phyloP scores from a whole-genome alignment of 2,113 vertebrate species.

The Scomber scombrus region DNA sequence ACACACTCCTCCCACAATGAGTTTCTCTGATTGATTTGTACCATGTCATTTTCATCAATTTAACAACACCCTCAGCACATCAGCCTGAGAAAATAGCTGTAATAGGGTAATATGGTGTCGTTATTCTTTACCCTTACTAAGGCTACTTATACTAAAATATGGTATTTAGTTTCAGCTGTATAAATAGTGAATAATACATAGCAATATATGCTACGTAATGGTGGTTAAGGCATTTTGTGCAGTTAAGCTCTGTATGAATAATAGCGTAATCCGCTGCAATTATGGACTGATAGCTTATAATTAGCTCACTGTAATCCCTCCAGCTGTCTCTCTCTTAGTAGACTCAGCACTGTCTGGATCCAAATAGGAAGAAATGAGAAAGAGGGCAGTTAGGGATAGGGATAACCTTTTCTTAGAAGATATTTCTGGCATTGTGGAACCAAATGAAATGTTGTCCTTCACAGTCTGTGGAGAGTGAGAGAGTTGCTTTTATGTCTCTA shows the following conservation, averaged over 20 bases:
- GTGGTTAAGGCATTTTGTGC: slow-evolving; percentile 57
- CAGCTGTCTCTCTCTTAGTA: slow-evolving; percentile 62
- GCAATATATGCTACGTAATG: slow-evolving; percentile 48
- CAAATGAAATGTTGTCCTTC: slow-evolving; percentile 53
- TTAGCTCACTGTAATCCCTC: slow-evolving; percentile 73
- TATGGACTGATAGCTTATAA: slow-evolving; percentile 72
- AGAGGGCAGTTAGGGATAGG: slow-evolving; percentile 46
- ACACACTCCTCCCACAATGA: slow-evolving; percentile 31
- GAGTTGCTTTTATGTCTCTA: slow-evolving; percentile 31
- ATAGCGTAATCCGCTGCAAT: slow-evolving; percentile 70
- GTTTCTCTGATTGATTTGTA: slow-evolving; percentile 51
- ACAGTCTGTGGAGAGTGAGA: not conserved
- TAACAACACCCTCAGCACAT: slow-evolving; percentile 50
- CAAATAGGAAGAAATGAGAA: slow-evolving; percentile 51
- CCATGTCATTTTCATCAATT: slow-evolving; percentile 50
- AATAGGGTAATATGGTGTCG: slow-evolving; percentile 45
- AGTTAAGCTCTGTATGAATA: slow-evolving; percentile 69
- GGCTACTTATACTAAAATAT: slow-evolving; percentile 46
- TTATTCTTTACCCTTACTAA: slow-evolving; percentile 34
- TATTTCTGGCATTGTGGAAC: slow-evolving; percentile 25
- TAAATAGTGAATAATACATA: slow-evolving; percentile 66
- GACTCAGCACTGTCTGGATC: slow-evolving; percentile 57
- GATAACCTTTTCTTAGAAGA: slow-evolving; percentile 40
- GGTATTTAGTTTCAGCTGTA: slow-evolving; percentile 55
- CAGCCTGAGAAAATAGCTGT: slow-evolving; percentile 27